Evolutionary conservation across 1,140 invertebrate genomes (phyloP), one percentile per base, ranked within the genome.

Genomic region (Cydia strobilella): DNA sequence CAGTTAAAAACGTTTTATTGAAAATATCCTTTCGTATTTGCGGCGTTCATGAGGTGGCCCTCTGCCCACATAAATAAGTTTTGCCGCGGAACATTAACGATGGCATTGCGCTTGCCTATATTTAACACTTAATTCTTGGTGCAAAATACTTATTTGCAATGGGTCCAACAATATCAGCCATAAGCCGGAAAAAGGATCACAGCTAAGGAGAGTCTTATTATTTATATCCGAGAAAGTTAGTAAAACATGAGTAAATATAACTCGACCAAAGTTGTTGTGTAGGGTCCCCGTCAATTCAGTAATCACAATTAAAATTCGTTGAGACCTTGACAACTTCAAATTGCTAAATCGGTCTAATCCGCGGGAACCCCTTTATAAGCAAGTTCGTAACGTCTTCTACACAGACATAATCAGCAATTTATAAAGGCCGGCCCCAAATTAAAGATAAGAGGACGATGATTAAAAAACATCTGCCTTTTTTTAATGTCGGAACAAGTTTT

Each of bases 401-500:
- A 35, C 31, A 10, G 65, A 69, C 35, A 69, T 69, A 18, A 42
- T 69, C 45, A 48, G 20, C 71, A 72, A 72, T 42, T 72, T 72
- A 72, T 72, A 72, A 27, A 69, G 65, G 65, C 65, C 13, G 31
- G 27, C 65, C 65, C 65, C 65, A 35, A 69, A 65, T 65, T 35
- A 69, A 35, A 69, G 65, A 35, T 65, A 69, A 69, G 65, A 69
- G 27, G 65, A 35, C 31, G 31, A 69, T 35, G 45, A 72, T 72
- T 79, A 75, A 63, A 73, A 42, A 76, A 77, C 79, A 82, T 80
- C 80, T 84, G 80, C 78, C 71, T 73, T 66, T 74, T 74, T 74
- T 74, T 76, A 80, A 75, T 79, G 80, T 85, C 39, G 73, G 51
- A 77, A 83, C 82, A 78, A 79, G 83, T 83, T 82, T 72, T 27